Conservation (phyloP, 2,113 vertebrate species). For the Aegotheles bennettii region DNA sequence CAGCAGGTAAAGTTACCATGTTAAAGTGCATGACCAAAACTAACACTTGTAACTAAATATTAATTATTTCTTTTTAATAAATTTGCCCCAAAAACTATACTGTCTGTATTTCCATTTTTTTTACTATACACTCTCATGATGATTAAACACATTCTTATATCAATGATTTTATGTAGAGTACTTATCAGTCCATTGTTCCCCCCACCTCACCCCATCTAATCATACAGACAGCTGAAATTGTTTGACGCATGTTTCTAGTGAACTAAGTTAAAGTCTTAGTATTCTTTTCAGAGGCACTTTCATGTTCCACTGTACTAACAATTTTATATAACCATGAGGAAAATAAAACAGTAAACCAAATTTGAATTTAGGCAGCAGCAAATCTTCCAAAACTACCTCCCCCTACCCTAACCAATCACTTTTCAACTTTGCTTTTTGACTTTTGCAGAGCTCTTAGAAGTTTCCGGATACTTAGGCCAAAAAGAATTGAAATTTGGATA, state of each 20-base stretch:
- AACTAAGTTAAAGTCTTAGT: not conserved
- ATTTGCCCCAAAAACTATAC: not conserved
- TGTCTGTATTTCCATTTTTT: not conserved
- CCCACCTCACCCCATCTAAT: fast-evolving
- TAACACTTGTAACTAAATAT: not conserved
- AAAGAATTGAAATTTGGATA: not conserved
- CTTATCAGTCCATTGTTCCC: not conserved
- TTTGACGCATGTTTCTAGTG: not conserved
- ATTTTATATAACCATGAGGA: not conserved
- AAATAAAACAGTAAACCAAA: not conserved
- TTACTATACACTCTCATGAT: not conserved
- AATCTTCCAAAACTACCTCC: not conserved
- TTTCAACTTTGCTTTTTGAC: not conserved
- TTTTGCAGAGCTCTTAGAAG: not conserved
- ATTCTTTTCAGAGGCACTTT: not conserved
- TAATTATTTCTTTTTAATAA: not conserved
- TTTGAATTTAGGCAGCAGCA: not conserved
- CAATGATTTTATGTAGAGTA: not conserved
- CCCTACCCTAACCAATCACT: not conserved
- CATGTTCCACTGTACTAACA: not conserved
- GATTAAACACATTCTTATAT: not conserved
- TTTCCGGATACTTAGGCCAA: not conserved
- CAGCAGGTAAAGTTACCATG: not conserved
- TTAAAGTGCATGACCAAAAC: not conserved
- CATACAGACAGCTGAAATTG: not conserved